phyloP scores from a whole-genome alignment of 1,140 invertebrate species.

The Solenopsis invicta region DNA sequence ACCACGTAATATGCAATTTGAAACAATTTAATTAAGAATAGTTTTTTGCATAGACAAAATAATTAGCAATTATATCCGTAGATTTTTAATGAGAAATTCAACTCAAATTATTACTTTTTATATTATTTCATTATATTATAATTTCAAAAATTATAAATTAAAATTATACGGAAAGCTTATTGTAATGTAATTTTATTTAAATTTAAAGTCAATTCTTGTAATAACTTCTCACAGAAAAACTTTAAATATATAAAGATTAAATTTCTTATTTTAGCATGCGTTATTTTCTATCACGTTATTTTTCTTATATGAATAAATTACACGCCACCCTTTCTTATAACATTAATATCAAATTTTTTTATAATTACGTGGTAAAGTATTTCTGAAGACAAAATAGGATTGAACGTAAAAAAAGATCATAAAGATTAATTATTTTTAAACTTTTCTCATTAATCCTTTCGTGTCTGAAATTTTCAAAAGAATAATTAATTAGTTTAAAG shows the following conservation, averaged over 20 bases:
- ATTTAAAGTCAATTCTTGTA: neutral
- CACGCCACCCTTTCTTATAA: neutral
- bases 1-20: neutral
- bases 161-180: neutral
- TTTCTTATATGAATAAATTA: neutral
- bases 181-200: neutral
- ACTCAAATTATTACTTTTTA: neutral
- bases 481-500: too few species aligned
- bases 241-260: too few species aligned
- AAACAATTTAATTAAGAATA: neutral
- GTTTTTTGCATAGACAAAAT: neutral
- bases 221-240: neutral
- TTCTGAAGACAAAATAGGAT: neutral
- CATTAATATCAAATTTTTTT: neutral
- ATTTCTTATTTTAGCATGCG: too few species aligned
- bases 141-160: neutral
- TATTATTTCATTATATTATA: neutral
- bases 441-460: too few species aligned
- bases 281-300: too few species aligned
- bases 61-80: too few species aligned
- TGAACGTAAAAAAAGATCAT: neutral
- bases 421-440: too few species aligned
- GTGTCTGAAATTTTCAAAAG: too few species aligned
- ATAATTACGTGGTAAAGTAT: neutral
- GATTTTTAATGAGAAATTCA: too few species aligned